Percentiles rank a stretch among this genome's conserved stretches.
phyloP scores from a whole-genome alignment of 2,888 invertebrate species.

The Sialis lutaria region DNA sequence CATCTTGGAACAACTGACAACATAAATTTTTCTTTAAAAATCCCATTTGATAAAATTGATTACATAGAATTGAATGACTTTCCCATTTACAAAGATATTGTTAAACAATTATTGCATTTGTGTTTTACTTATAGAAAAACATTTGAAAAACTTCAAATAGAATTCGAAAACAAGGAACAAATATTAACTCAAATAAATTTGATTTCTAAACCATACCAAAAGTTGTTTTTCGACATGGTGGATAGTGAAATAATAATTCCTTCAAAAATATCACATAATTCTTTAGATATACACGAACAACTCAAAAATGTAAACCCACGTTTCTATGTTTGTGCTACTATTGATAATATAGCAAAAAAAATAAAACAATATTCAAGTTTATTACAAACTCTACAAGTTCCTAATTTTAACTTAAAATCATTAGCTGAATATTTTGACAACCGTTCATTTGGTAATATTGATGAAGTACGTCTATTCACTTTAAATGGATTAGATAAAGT shows the following conservation, averaged over 20 bases:
- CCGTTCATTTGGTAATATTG: slow-evolving; percentile 7
- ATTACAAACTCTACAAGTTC: slow-evolving; percentile 7
- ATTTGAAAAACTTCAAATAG: slow-evolving; percentile 6
- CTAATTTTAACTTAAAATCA: slow-evolving; percentile 7
- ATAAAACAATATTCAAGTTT: background rate
- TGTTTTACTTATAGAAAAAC: slow-evolving; percentile 9
- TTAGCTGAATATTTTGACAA: slow-evolving; percentile 6
- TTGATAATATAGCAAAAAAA: slow-evolving; percentile 1
- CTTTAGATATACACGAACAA: background rate
- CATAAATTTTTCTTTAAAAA: slow-evolving; percentile 5
- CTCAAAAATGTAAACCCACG: background rate
- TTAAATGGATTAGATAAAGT: slow-evolving; percentile 12
- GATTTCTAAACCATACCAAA: too few species aligned
- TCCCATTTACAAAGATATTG: slow-evolving; percentile 7
- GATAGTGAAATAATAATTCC: too few species aligned
- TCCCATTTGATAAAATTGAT: slow-evolving; percentile 6
- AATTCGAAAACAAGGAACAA: too few species aligned
- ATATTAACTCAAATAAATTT: too few species aligned
- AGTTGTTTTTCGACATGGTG: too few species aligned
- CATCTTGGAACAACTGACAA: slow-evolving; percentile 4
- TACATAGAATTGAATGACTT: slow-evolving; percentile 5
- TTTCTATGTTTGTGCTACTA: background rate
- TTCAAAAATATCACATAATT: background rate
- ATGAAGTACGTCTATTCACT: slow-evolving; percentile 11
- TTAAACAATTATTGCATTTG: slow-evolving; percentile 6